Evolutionary conservation across 2,797 vertebrate genomes (phyloP).

Genomic region (Sebastes hubbsi): DNA sequence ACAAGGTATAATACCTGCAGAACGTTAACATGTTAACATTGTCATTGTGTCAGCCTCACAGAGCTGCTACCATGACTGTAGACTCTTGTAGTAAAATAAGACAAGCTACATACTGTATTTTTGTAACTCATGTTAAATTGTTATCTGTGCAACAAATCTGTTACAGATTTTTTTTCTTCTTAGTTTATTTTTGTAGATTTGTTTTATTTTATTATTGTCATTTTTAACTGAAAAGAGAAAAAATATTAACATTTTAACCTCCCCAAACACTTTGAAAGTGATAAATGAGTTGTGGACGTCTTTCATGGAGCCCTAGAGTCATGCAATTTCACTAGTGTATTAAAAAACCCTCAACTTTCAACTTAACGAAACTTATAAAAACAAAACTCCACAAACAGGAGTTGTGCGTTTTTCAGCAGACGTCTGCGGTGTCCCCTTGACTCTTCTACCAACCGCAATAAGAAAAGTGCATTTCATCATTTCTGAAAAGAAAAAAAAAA

Average conservation of each 20-base stretch:
- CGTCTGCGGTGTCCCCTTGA: background rate
- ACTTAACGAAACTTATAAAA: background rate
- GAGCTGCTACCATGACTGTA: background rate
- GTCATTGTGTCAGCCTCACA: background rate
- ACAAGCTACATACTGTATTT: background rate
- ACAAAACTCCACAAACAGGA: background rate
- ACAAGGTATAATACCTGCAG: background rate
- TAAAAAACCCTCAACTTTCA: background rate
- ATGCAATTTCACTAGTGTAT: background rate
- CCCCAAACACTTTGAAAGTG: background rate
- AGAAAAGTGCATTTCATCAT: conserved; percentile 4
- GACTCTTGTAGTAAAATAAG: background rate
- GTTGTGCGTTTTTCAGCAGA: background rate
- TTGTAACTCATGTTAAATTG: background rate
- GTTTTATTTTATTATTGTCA: background rate
- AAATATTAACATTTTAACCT: background rate
- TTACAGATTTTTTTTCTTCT: background rate
- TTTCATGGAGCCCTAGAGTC: background rate
- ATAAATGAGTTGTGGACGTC: background rate
- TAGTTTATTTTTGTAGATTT: background rate
- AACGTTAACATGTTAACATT: background rate
- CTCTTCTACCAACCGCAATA: background rate
- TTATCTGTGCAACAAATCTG: background rate
- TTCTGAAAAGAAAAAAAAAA: background rate
- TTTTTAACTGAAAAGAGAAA: background rate